Percentiles rank a stretch among this genome's conserved stretches.
Conservation (phyloP, 1,140 invertebrate genomes). For the Rhopalosiphum padi region DNA sequence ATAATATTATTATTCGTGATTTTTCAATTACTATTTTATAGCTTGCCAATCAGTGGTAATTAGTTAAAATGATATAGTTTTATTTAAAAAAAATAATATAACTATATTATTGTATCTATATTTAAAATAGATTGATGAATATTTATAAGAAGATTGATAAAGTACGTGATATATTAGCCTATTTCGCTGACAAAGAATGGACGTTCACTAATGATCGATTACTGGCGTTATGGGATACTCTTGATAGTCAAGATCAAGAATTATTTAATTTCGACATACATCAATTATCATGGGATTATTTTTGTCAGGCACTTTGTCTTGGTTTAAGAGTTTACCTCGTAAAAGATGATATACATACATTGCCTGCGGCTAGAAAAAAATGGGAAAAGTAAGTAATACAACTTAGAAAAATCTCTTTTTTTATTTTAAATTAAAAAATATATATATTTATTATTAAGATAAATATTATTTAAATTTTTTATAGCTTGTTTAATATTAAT, state of each 20-base stretch:
- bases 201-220: conserved; percentile 75
- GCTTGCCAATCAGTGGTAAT: too few relatives aligned
- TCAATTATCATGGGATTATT: conserved; percentile 69
- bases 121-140: conserved; percentile 70
- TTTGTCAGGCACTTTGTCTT: conserved; percentile 68
- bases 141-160: conserved; percentile 78
- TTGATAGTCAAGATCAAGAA: conserved; percentile 70
- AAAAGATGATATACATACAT: conserved; percentile 69
- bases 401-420: too few relatives aligned
- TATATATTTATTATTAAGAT: too few relatives aligned
- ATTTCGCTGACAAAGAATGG: conserved; percentile 77
- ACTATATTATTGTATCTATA: neutral
- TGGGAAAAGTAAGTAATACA: conserved; percentile 64
- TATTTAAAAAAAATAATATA: neutral
- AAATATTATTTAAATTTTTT: neutral
- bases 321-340: conserved; percentile 70
- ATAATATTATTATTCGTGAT: neutral
- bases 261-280: conserved; percentile 76
- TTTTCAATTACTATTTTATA: too few relatives aligned
- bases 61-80: neutral
- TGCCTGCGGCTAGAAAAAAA: conserved; percentile 66
- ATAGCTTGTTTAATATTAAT: neutral
- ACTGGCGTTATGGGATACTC: conserved; percentile 68
- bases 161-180: conserved; percentile 73
- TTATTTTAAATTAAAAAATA: too few relatives aligned